Conservation (phyloP, 2,113 vertebrate genomes). For the Maccullochella peelii region DNA sequence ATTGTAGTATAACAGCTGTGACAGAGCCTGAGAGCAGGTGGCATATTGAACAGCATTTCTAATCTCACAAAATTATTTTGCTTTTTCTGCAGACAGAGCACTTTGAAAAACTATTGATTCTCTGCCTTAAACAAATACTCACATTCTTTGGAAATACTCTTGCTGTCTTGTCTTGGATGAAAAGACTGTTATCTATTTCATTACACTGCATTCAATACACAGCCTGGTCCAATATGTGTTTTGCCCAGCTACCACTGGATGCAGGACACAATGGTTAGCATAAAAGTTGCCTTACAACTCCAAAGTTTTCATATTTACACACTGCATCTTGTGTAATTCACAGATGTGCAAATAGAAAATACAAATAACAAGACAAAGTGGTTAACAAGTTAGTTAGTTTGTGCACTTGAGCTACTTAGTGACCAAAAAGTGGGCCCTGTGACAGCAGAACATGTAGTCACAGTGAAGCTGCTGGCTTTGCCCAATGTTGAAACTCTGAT, state of each 20-base stretch:
- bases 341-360: too few relatives aligned
- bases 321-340: too few relatives aligned
- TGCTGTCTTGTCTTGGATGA: neutral
- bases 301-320: too few relatives aligned
- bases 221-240: neutral
- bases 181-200: neutral
- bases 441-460: too few relatives aligned
- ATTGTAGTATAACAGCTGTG: too few relatives aligned
- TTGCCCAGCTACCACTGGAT: neutral
- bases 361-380: too few relatives aligned
- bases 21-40: neutral
- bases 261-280: neutral
- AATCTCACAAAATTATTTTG: neutral
- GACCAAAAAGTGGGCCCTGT: too few relatives aligned
- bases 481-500: too few relatives aligned
- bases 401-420: too few relatives aligned
- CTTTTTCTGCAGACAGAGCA: neutral
- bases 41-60: neutral
- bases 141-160: neutral
- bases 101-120: neutral
- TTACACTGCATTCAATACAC: neutral
- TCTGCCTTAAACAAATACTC: neutral
- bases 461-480: too few relatives aligned
- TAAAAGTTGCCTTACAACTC: too few relatives aligned
- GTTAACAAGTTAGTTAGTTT: too few relatives aligned